phyloP scores from a whole-genome alignment of 2,888 invertebrate genomes.

The Sphaerophoria taeniata region DNA sequence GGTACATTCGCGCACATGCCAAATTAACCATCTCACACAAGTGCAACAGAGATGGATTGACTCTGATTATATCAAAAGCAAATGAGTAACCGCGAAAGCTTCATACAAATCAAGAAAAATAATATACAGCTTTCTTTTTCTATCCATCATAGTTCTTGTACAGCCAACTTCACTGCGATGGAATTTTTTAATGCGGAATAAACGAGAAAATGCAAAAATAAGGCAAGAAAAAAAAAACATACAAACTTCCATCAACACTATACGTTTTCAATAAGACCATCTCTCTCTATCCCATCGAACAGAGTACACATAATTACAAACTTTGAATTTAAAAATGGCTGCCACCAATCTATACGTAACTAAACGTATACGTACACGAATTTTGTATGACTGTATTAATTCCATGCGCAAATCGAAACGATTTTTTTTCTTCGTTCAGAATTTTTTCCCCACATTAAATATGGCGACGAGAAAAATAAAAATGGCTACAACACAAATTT shows the following conservation, averaged over 20 bases:
- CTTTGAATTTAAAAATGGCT: constrained; percentile 70
- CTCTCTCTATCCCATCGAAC: constrained; percentile 41
- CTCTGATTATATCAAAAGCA: constrained; percentile 16
- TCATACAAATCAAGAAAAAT: not conserved
- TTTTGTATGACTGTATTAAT: constrained; percentile 25
- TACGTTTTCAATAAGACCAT: constrained; percentile 46
- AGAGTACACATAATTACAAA: constrained; percentile 60
- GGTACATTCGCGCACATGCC: constrained; percentile 57
- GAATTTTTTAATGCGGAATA: constrained; percentile 74
- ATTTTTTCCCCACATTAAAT: constrained; percentile 71
- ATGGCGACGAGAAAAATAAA: constrained; percentile 74
- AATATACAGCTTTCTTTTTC: constrained; percentile 14
- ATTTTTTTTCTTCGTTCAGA: constrained; percentile 70
- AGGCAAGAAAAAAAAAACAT: constrained; percentile 41
- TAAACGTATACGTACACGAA: constrained; percentile 32
- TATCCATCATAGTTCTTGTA: constrained; percentile 33
- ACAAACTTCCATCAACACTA: constrained; percentile 62
- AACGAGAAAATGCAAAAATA: constrained; percentile 68
- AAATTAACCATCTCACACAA: constrained; percentile 25
- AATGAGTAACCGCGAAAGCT: constrained; percentile 14
- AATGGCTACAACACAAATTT: constrained; percentile 68
- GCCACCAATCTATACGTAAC: constrained; percentile 44
- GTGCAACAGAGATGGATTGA: constrained; percentile 61
- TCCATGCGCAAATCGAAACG: constrained; percentile 64
- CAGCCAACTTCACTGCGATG: constrained; percentile 67